Base-by-base conservation (phyloP, 1,140 invertebrate genomes). In the honey bee (Apis mellifera) region DNA sequence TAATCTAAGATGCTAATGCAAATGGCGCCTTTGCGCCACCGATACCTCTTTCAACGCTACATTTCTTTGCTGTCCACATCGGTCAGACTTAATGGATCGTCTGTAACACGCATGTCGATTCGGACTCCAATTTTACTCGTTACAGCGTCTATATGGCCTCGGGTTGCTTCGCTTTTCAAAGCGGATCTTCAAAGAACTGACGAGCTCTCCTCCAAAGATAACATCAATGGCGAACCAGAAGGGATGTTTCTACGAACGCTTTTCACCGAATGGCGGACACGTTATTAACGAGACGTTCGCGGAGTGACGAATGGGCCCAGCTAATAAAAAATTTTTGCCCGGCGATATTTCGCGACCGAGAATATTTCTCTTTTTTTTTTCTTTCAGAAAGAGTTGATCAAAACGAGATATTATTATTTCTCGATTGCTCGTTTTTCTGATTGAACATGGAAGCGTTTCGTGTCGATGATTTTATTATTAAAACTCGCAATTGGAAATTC, bases 101-200 rank as follows among this genome's bases (percentile, higher is more conserved):
- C 74, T 59, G 23, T 50, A 65, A 57, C 74, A 76, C 60, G 75
- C 23, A 71, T 59, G 74, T 57, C 81, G 70, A 65, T 82, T 81
- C 60, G 64, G 42, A 32, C 80, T 87, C 69, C 78, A 86, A 89
- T 89, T 89, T 83, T 82, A 84, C 79, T 89, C 69, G 77, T 86
- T 89, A 84, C 72, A 60, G 54, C 75, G 68, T 66, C 82, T 73
- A 59, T 76, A 57, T 72, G 62, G 55, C 84, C 76, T 65, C 65
- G 54, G 52, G 55, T 32, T 59, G 50, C 52, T 60, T 82, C 62
- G 32, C 66, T 83, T 89, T 89, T 86, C 78, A 88, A 81, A 85
- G 68, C 26, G 17, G 64, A 42, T 66, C 69, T 59, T 84, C 83
- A 83, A 89, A 85, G 84, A 83, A 86, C 52, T 19, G 68, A 54